Conservation (phyloP, 2,888 invertebrate species). For the Eupithecia subfuscata region DNA sequence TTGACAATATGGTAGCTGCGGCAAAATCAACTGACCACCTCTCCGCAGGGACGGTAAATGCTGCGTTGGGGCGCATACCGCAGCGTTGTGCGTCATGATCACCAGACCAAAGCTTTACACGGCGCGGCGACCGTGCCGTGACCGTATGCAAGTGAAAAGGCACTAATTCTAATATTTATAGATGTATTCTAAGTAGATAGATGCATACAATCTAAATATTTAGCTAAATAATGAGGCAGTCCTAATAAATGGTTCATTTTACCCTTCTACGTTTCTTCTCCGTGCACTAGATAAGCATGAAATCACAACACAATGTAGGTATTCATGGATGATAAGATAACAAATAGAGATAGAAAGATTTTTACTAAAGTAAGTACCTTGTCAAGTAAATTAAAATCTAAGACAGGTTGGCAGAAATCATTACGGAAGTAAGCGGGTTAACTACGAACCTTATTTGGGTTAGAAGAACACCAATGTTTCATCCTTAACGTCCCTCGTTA, state of each 20-base stretch:
- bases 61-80: too few relatives aligned
- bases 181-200: neutral
- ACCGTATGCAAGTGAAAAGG: too few relatives aligned
- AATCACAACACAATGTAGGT: conserved; percentile 47
- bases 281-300: conserved; percentile 77
- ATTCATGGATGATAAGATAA: conserved; percentile 15
- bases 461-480: too few relatives aligned
- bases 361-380: neutral
- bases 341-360: neutral
- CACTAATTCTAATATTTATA: neutral
- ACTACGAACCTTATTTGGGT: neutral
- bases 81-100: too few relatives aligned
- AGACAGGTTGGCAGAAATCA: neutral
- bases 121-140: too few relatives aligned
- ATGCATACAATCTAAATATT: neutral
- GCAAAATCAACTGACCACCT: too few relatives aligned
- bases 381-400: neutral
- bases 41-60: too few relatives aligned
- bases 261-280: conserved; percentile 82
- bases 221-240: conserved; percentile 1
- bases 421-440: neutral
- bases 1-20: too few relatives aligned
- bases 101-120: too few relatives aligned
- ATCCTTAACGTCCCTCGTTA: too few relatives aligned
- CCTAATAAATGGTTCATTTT: conserved; percentile 46